Evolutionary conservation across 2,113 vertebrate species (phyloP), one percentile per base, ranked within the genome.

Genomic region (Noturus placidus): DNA sequence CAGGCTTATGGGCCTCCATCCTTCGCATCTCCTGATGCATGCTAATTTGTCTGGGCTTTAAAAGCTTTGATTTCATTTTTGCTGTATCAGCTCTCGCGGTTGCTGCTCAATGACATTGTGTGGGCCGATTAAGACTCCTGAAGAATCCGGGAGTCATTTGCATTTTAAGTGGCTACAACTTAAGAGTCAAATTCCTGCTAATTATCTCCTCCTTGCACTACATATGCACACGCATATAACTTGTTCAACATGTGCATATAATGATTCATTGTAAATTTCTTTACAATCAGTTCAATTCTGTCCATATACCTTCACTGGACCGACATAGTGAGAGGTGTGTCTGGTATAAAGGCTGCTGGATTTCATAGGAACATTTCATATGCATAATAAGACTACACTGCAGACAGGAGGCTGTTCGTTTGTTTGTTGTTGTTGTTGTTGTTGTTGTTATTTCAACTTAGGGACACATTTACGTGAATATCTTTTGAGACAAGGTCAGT

Each of bases 401-500:
- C 61, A 54, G n/a, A 80, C 57, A 70, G 65, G 38, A 89, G 82
- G 74, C 50, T 78, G 46, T 52, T 42, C 59, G 27, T 70, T 77
- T 89, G 35, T 63, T 65, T 65, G 0, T n/a, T 65, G n/a, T n/a
- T 65, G 0, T 67, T 33, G 33, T 7, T 70, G 20, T 8, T 9
- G 10, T 35, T 67, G 4, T 70, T 69, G 33, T 7, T 19, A 4
- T 46, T 46, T 15, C 52, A 52, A 83, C 83, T 83, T 85, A 52
- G 82, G 88, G 80, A 17, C 80, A 70, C 82, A 85, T 86, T 89
- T 85, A 90, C 83, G 84, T 67, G 56, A 82, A 46, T 90, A 92
- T 91, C 86, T 93, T 93, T 94, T 90, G 88, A 92, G 88, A 91
- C 92, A 94, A 94, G 94, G 93, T 94, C 93, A 92, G 91, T 61